Conservation (phyloP, 2,888 invertebrate species). For the Andrena haemorrhoa region DNA sequence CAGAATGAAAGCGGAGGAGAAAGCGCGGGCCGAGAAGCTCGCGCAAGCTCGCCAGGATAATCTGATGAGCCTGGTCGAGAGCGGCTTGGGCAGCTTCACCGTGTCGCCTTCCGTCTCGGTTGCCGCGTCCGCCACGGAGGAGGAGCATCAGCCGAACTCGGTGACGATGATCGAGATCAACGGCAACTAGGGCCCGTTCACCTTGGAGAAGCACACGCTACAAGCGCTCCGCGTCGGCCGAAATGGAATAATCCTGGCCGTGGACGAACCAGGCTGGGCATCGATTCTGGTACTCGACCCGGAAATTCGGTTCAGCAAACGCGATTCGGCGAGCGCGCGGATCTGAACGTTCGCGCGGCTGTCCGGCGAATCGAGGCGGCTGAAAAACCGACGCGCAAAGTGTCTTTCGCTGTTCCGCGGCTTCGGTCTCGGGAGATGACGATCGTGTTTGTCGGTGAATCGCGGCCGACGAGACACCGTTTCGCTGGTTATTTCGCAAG, state of each 20-base stretch:
- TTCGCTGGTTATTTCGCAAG: background rate
- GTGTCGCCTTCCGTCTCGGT: constrained; percentile 52
- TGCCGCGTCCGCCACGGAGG: constrained; percentile 53
- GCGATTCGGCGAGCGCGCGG: constrained; percentile 8
- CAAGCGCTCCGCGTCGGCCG: background rate
- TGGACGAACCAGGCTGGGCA: background rate
- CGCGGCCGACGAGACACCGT: background rate
- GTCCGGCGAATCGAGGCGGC: background rate
- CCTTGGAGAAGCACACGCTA: background rate
- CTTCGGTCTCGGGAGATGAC: background rate
- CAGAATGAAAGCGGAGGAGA: constrained; percentile 63
- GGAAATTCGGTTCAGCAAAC: background rate
- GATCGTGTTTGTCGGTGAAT: background rate
- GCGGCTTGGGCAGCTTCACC: constrained; percentile 77
- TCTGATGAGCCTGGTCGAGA: constrained; percentile 77
- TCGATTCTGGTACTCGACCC: background rate
- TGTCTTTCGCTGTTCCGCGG: background rate
- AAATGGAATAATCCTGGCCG: background rate
- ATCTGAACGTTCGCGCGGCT: constrained; percentile 3
- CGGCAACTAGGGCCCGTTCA: constrained; percentile 54
- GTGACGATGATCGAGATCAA: constrained; percentile 74
- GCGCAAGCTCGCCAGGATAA: constrained; percentile 60
- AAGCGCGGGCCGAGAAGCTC: constrained; percentile 61
- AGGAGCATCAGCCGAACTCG: constrained; percentile 68
- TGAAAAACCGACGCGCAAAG: background rate